A percentile compares a stretch with the other conserved stretches of the same genome.
Conservation (phyloP, 2,888 invertebrate species). For the Brachypterus glaber region DNA sequence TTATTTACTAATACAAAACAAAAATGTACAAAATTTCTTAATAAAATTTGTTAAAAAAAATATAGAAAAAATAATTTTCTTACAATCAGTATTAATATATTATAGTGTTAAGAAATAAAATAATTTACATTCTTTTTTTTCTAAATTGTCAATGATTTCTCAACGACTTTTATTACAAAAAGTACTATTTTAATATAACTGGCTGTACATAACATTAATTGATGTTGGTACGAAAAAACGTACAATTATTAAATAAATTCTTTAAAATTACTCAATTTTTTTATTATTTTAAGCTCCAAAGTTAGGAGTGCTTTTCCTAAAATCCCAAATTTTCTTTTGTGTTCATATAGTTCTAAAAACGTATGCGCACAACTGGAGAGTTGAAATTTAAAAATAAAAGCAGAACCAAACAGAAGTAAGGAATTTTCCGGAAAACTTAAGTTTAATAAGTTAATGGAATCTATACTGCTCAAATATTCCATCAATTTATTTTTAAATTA, state of each 20-base stretch:
- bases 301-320: no score
- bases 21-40: slow-evolving; percentile 35
- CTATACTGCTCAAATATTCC: no score
- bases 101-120: slow-evolving; percentile 27
- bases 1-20: slow-evolving; percentile 26
- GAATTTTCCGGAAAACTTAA: no score
- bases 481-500: no score
- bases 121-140: slow-evolving; percentile 23
- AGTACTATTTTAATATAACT: slow-evolving; percentile 40
- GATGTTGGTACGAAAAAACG: slow-evolving; percentile 40
- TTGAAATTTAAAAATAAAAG: no score
- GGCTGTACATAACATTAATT: slow-evolving; percentile 40
- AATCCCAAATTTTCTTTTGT: no score
- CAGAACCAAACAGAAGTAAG: no score
- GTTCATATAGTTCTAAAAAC: no score
- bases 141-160: slow-evolving; percentile 32
- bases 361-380: no score
- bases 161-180: slow-evolving; percentile 32
- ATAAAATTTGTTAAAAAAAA: slow-evolving; percentile 28
- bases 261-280: slow-evolving; percentile 15
- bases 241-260: slow-evolving; percentile 38
- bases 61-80: slow-evolving; percentile 25
- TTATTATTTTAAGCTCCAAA: no score
- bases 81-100: slow-evolving; percentile 37
- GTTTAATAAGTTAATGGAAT: no score